Conservation (phyloP, 2,888 invertebrate species). For the Scrobipalpa atriplicella region DNA sequence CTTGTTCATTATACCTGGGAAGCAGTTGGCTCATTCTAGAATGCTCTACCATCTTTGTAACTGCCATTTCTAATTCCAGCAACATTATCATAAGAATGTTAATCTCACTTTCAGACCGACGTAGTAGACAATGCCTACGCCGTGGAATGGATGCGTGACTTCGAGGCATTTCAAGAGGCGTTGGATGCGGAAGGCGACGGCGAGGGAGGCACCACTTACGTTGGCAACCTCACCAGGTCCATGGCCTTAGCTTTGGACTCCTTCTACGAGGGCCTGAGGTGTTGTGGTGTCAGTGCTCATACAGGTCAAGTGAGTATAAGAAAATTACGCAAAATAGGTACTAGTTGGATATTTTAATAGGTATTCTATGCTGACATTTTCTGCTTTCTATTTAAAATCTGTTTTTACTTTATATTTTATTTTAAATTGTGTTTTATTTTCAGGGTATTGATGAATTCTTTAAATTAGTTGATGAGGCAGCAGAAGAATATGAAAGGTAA, state of each 20-base stretch:
- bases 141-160: constrained; percentile 98
- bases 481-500: constrained; percentile 92
- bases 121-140: constrained; percentile 95
- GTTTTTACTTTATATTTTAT: not conserved
- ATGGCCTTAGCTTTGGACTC: constrained; percentile 97
- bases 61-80: not conserved
- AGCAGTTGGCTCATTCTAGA: no score
- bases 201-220: constrained; percentile 87
- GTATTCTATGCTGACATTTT: no score
- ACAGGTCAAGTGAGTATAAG: constrained; percentile 86
- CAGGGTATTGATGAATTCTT: constrained; percentile 92
- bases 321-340: not conserved
- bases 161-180: constrained; percentile 96
- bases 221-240: constrained; percentile 94
- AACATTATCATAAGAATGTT: not conserved
- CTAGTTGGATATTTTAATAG: no score
- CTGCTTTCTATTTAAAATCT: not conserved
- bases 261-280: constrained; percentile 94
- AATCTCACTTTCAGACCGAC: constrained; percentile 85
- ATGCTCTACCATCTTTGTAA: not conserved
- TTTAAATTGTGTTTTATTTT: constrained; percentile 9
- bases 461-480: constrained; percentile 88
- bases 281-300: constrained; percentile 94
- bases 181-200: constrained; percentile 86
- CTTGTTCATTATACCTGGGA: no score